These are phyloP conservation scores for Leuciscus waleckii DNA, from an alignment of 2,797 vertebrate species.

Conservation along the genomic window DNA sequence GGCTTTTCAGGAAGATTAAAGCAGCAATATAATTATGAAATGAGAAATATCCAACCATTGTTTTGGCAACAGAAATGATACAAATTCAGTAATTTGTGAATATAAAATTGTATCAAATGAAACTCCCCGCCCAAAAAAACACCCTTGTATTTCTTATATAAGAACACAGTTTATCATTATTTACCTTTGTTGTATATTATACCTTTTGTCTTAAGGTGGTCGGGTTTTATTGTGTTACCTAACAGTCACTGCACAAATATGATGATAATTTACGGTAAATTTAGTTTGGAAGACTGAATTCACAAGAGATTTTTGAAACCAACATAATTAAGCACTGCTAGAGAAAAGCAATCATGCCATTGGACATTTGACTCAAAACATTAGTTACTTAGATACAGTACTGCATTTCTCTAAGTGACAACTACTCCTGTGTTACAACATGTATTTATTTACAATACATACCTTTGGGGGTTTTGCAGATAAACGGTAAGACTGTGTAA, in stretches of 20 bases:
- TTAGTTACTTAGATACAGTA: not conserved
- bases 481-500: not conserved
- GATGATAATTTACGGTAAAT: not conserved
- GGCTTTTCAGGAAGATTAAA: not conserved
- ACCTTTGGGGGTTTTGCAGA: slow-evolving; percentile 59
- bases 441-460: not conserved
- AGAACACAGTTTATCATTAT: not conserved
- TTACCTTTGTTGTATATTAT: not conserved
- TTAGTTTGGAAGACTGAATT: not conserved
- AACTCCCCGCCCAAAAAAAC: not conserved
- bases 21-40: not conserved
- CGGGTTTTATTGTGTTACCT: not conserved
- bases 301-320: not conserved
- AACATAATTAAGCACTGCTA: not conserved
- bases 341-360: not conserved
- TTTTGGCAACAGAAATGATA: not conserved
- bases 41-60: not conserved
- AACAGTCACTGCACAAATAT: not conserved
- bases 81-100: not conserved
- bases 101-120: not conserved
- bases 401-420: not conserved
- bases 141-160: not conserved
- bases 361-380: not conserved
- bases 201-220: not conserved
- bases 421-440: not conserved